Evolutionary conservation across 1,140 invertebrate species (phyloP).

Genomic region (Mercenaria mercenaria): DNA sequence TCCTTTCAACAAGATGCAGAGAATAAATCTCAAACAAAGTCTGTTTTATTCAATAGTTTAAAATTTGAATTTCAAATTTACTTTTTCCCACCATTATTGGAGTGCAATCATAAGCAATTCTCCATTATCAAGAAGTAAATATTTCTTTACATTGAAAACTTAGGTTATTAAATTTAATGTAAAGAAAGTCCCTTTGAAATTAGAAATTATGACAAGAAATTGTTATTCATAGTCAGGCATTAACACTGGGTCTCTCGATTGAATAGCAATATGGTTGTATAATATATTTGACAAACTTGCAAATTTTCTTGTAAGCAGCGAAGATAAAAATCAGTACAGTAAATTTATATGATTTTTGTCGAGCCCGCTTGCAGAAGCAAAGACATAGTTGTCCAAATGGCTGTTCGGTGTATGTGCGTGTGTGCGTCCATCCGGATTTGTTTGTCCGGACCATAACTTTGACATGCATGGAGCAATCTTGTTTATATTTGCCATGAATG

Average conservation of each 20-base stretch:
- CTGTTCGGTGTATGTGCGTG: too few relatives aligned
- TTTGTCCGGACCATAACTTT: too few relatives aligned
- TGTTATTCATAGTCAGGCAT: not conserved
- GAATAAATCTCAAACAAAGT: too few relatives aligned
- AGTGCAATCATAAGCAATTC: conserved; percentile 1
- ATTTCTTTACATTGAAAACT: not conserved
- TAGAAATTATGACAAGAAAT: conserved; percentile 10
- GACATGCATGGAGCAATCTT: too few relatives aligned
- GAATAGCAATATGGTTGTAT: not conserved
- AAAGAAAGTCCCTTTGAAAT: conserved; percentile 12
- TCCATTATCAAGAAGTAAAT: conserved; percentile 6
- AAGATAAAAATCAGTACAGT: too few relatives aligned
- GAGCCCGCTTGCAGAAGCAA: too few relatives aligned
- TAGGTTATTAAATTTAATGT: not conserved
- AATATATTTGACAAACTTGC: not conserved
- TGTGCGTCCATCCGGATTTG: too few relatives aligned
- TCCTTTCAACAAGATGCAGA: too few relatives aligned
- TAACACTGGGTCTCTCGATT: not conserved
- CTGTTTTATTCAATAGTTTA: not conserved
- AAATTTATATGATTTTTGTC: too few relatives aligned
- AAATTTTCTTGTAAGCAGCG: too few relatives aligned
- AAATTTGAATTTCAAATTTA: not conserved
- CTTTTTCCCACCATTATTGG: not conserved
- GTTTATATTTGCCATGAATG: too few relatives aligned
- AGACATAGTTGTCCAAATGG: too few relatives aligned